Percentiles rank a stretch among this genome's conserved stretches.
Evolutionary conservation across 1,140 invertebrate species (phyloP).

Genomic region (Tigriopus japonicus): DNA sequence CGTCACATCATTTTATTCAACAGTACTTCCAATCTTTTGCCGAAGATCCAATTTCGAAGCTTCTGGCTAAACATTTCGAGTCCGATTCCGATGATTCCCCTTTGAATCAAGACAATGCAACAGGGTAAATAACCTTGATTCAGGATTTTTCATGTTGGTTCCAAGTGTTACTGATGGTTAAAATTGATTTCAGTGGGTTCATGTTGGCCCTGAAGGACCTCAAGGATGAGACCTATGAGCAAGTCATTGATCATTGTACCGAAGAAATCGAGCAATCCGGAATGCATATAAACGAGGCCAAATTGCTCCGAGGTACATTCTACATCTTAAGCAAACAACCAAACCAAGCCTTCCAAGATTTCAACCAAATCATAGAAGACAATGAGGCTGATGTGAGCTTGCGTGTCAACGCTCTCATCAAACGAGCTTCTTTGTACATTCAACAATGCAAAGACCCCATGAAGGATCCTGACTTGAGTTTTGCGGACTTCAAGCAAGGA

Average conservation of each 20-base stretch:
- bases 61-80: constrained; percentile 19
- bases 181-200: constrained; percentile 32
- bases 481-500: constrained; percentile 49
- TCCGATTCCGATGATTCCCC: constrained; percentile 14
- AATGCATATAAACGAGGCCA: constrained; percentile 28
- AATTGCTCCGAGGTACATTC: constrained; percentile 61
- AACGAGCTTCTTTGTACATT: constrained; percentile 58
- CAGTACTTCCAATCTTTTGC: constrained; percentile 68
- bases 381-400: constrained; percentile 36
- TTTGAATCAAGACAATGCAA: too few species aligned
- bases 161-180: too few species aligned
- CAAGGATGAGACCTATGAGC: constrained; percentile 47
- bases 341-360: constrained; percentile 46
- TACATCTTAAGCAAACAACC: constrained; percentile 51
- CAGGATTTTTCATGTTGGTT: too few species aligned
- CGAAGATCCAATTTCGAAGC: constrained; percentile 46
- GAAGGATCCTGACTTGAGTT: constrained; percentile 19
- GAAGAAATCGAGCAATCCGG: constrained; percentile 46
- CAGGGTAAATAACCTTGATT: too few species aligned
- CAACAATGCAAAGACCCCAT: constrained; percentile 55
- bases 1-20: constrained; percentile 61
- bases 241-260: constrained; percentile 54
- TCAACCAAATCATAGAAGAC: constrained; percentile 40
- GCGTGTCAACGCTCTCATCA: constrained; percentile 71
- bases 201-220: constrained; percentile 43